Percentiles rank a stretch among this genome's conserved stretches.
Evolutionary conservation across 2,888 invertebrate genomes (phyloP).

Genomic region (Drosophila peninsularis): DNA sequence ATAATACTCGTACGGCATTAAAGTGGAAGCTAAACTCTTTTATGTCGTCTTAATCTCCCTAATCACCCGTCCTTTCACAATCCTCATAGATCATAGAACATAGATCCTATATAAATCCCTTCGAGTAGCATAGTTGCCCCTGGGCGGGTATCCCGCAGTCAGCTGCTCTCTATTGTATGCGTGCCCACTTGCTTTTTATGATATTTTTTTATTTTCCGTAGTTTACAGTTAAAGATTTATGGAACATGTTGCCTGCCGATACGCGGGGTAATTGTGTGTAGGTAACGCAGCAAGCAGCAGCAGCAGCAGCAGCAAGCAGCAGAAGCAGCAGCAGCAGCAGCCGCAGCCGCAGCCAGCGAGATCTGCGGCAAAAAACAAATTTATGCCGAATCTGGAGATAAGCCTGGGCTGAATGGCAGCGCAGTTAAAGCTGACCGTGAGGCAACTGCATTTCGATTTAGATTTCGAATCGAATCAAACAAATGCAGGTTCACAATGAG

Average conservation of each 20-base stretch:
- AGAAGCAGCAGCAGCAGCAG: not conserved
- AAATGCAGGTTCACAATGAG: slow-evolving; percentile 27
- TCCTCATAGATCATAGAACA: no score
- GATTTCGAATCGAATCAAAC: slow-evolving; percentile 55
- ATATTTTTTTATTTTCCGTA: slow-evolving; percentile 22
- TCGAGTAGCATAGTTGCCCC: not conserved
- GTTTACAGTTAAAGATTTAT: slow-evolving; percentile 75
- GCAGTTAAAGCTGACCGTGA: slow-evolving; percentile 28
- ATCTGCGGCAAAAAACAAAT: slow-evolving; percentile 38
- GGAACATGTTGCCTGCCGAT: slow-evolving; percentile 71
- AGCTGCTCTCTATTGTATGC: not conserved
- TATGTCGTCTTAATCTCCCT: no score
- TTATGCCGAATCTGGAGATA: slow-evolving; percentile 49
- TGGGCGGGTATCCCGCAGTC: slow-evolving; percentile 9
- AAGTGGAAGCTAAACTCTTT: no score
- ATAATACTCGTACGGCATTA: no score
- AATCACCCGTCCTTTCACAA: no score
- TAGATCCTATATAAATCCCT: not conserved
- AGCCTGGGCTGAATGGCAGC: slow-evolving; percentile 14
- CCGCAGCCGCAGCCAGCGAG: not conserved
- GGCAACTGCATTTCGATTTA: slow-evolving; percentile 50
- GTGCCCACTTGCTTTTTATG: slow-evolving; percentile 31
- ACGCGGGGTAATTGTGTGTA: slow-evolving; percentile 67
- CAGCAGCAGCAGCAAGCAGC: slow-evolving; percentile 1
- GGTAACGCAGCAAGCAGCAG: slow-evolving; percentile 56